These are phyloP conservation scores for Dipodomys ordii DNA, from an alignment of 2,113 vertebrate genomes.

Conservation along the genomic window DNA sequence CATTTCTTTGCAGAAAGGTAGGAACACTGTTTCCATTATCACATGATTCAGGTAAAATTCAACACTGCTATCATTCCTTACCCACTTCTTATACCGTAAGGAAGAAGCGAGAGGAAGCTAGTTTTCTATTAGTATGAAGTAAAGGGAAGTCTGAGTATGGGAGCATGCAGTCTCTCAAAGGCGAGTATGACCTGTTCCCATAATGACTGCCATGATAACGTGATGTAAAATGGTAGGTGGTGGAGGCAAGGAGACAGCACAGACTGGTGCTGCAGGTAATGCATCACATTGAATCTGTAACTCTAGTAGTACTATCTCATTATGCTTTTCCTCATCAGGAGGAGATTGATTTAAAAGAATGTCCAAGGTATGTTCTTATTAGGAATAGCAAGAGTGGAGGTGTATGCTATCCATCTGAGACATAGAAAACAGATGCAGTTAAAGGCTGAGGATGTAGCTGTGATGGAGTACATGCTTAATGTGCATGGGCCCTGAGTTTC, in stretches of 20 bases:
- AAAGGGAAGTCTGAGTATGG: neutral
- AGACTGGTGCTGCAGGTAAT: neutral
- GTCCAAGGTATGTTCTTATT: neutral
- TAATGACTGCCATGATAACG: neutral
- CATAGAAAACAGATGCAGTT: neutral
- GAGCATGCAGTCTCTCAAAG: neutral
- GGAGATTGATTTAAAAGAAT: neutral
- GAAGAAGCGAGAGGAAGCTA: neutral
- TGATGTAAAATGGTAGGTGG: neutral
- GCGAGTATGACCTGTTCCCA: neutral
- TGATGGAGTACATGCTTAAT: neutral
- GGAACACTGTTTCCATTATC: neutral
- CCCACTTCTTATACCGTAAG: neutral
- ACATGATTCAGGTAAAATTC: neutral
- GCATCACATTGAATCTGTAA: neutral
- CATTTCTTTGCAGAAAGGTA: neutral
- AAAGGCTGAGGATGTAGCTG: neutral
- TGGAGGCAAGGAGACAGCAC: neutral
- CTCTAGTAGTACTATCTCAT: neutral
- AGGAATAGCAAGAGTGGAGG: neutral
- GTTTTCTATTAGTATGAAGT: neutral
- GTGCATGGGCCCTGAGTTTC: neutral
- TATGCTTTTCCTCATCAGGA: neutral
- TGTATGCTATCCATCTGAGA: neutral
- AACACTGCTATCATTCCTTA: neutral